Percentiles rank a stretch among this genome's conserved stretches.
phyloP scores from a whole-genome alignment of 1,140 invertebrate genomes.

The Drosophila rhopaloa region DNA sequence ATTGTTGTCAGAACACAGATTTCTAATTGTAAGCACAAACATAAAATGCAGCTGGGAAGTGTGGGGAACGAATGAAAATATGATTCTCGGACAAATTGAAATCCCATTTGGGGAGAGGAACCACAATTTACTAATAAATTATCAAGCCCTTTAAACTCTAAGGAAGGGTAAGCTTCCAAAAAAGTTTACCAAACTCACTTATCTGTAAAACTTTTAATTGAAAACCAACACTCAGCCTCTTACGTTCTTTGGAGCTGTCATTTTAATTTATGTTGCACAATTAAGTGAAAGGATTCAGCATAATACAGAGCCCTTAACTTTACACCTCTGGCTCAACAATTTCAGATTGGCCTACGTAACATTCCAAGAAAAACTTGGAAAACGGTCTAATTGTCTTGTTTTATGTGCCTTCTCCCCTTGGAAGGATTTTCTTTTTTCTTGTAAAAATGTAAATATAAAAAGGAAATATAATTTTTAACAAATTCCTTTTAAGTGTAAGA shows the following conservation, averaged over 20 bases:
- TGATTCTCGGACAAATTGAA: constrained; percentile 8
- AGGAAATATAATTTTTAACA: background rate
- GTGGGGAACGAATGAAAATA: constrained; percentile 20
- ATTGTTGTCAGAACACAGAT: constrained; percentile 71
- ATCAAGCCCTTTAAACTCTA: constrained; percentile 35
- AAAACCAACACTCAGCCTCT: constrained; percentile 56
- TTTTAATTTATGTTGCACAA: constrained; percentile 67
- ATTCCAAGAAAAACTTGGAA: constrained; percentile 22
- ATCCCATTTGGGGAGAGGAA: background rate
- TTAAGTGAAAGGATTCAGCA: constrained; percentile 60
- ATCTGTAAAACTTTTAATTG: constrained; percentile 77
- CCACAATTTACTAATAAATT: constrained; percentile 39
- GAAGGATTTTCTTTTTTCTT: background rate
- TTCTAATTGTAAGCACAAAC: constrained; percentile 66
- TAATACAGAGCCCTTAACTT: background rate
- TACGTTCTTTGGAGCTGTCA: constrained; percentile 13
- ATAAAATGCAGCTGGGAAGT: constrained; percentile 35
- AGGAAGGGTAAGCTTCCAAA: background rate
- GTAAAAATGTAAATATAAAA: background rate
- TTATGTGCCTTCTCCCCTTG: background rate
- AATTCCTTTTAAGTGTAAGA: background rate
- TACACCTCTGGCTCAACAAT: constrained; percentile 22
- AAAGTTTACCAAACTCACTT: constrained; percentile 48
- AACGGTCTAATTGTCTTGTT: background rate
- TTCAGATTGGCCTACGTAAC: constrained; percentile 43